A percentile compares a stretch with the other conserved stretches of the same genome.
Evolutionary conservation across 2,113 vertebrate species (phyloP).

Genomic region (Alouatta palliata): DNA sequence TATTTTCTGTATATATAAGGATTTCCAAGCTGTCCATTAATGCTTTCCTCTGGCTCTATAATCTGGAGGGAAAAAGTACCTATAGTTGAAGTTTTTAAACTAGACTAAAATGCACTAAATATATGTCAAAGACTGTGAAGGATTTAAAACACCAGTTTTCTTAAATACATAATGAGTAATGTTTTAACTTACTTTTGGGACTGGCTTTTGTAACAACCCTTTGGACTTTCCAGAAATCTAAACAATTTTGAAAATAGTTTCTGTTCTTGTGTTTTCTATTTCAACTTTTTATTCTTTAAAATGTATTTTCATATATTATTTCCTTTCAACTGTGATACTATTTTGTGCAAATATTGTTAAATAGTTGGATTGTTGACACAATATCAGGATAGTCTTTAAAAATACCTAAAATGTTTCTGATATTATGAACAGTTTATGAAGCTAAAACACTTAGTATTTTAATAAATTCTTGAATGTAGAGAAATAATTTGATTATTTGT

Average conservation of each 20-base stretch:
- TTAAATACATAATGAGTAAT: slow-evolving; percentile 15
- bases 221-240: slow-evolving; percentile 15
- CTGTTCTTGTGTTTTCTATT: slow-evolving; percentile 18
- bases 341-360: slow-evolving; percentile 38
- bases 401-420: slow-evolving; percentile 42
- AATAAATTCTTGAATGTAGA: slow-evolving; percentile 26
- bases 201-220: slow-evolving; percentile 17
- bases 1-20: not conserved
- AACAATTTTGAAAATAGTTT: slow-evolving; percentile 28
- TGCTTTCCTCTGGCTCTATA: not conserved
- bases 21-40: slow-evolving; percentile 25
- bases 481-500: slow-evolving; percentile 34
- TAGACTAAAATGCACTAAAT: not conserved
- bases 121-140: slow-evolving; percentile 26
- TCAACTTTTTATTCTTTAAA: slow-evolving; percentile 52
- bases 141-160: slow-evolving; percentile 7
- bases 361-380: slow-evolving; percentile 12
- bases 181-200: slow-evolving; percentile 37
- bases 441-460: not conserved
- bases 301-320: not conserved
- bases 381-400: slow-evolving; percentile 36
- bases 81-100: not conserved
- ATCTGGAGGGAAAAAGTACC: slow-evolving; percentile 17
- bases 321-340: not conserved
- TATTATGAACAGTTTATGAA: slow-evolving; percentile 26